phyloP scores from a whole-genome alignment of 2,888 invertebrate species.

The Drosophila tanythrix region DNA sequence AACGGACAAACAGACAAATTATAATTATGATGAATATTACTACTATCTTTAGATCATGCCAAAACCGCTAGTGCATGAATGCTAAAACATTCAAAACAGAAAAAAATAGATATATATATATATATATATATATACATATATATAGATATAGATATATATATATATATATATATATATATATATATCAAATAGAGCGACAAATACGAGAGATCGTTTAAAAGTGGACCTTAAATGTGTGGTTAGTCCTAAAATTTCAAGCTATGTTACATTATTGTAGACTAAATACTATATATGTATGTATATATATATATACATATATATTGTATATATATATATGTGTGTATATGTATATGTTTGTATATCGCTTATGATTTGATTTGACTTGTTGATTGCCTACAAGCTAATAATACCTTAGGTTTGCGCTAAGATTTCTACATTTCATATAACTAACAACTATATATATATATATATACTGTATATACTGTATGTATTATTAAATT shows the following conservation, averaged over 20 bases:
- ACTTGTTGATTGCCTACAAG: slow-evolving; percentile 78
- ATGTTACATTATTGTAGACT: slow-evolving; percentile 55
- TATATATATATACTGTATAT: slow-evolving; percentile 34
- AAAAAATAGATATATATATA: slow-evolving; percentile 32
- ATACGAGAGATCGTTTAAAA: slow-evolving; percentile 74
- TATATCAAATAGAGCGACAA: slow-evolving; percentile 64
- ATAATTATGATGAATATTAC: slow-evolving; percentile 1
- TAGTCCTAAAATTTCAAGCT: slow-evolving; percentile 66
- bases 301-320: slow-evolving; percentile 8
- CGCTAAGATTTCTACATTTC: slow-evolving; percentile 72
- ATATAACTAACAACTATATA: slow-evolving; percentile 34
- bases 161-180: slow-evolving; percentile 12
- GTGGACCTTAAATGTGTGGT: slow-evolving; percentile 48
- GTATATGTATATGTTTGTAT: slow-evolving; percentile 34
- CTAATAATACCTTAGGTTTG: slow-evolving; percentile 82
- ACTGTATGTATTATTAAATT: slow-evolving; percentile 27
- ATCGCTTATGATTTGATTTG: slow-evolving; percentile 68
- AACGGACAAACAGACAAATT: slow-evolving; percentile 33
- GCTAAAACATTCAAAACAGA: slow-evolving; percentile 28
- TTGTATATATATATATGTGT: slow-evolving; percentile 22
- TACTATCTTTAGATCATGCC: slow-evolving; percentile 44
- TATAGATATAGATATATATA: slow-evolving; percentile 19
- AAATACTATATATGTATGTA: slow-evolving; percentile 27
- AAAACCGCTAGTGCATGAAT: slow-evolving; percentile 23
- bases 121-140: slow-evolving; percentile 12